Evolutionary conservation across 2,888 invertebrate genomes (phyloP).

Genomic region (Atrina japonica): DNA sequence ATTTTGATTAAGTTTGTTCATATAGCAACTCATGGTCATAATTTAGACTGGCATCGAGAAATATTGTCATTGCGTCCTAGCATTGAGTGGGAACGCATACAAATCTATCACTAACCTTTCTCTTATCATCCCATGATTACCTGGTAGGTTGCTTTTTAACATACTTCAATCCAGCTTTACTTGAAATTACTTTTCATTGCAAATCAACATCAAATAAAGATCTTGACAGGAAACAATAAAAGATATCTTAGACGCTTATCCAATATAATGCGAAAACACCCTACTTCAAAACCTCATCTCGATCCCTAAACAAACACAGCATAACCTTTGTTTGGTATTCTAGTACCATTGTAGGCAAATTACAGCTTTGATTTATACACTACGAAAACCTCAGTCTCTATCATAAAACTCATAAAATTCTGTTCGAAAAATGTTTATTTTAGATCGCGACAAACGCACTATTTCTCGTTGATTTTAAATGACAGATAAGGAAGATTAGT

Average conservation of each 20-base stretch:
- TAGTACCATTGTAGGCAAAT: slow-evolving; percentile 45
- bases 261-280: slow-evolving; percentile 37
- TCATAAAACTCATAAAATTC: slow-evolving; percentile 48
- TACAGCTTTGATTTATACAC: slow-evolving; percentile 46
- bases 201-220: slow-evolving; percentile 42
- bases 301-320: slow-evolving; percentile 40
- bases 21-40: slow-evolving; percentile 6
- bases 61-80: slow-evolving; percentile 20
- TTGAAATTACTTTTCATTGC: slow-evolving; percentile 40
- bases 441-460: slow-evolving; percentile 27
- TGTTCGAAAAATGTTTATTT: slow-evolving; percentile 46
- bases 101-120: slow-evolving; percentile 23
- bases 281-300: slow-evolving; percentile 44
- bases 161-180: slow-evolving; percentile 30
- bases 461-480: slow-evolving; percentile 4
- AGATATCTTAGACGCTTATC: slow-evolving; percentile 25
- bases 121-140: slow-evolving; percentile 24
- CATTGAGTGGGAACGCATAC: slow-evolving; percentile 13
- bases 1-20: slow-evolving; percentile 31
- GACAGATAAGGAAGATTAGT: slow-evolving; percentile 33
- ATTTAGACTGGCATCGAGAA: slow-evolving; percentile 11
- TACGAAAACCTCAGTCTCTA: slow-evolving; percentile 37
- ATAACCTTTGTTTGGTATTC: slow-evolving; percentile 42
- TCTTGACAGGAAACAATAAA: slow-evolving; percentile 38
- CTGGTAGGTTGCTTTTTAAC: slow-evolving; percentile 30